Evolutionary conservation across 2,113 vertebrate genomes (phyloP), one percentile per base, ranked within the genome.

Genomic region (Indri indri): DNA sequence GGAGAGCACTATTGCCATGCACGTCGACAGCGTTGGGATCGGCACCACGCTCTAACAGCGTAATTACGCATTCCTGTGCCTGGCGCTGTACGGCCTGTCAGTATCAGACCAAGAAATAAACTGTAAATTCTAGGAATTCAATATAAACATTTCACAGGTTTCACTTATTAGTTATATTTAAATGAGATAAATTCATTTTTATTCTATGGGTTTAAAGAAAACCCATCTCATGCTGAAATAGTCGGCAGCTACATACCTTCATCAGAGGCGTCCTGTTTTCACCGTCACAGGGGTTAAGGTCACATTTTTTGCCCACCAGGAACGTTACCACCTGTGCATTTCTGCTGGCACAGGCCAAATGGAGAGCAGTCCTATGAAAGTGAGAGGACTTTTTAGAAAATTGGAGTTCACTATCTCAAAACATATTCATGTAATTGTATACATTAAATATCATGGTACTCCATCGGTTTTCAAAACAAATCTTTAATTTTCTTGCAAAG

Each of bases 41-140:
- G 0, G 99, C 99, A 54, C 99, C 98, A 8, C 98, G 98, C 59
- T 99, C 98, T 59, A 99, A 98, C 42, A 99, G 98, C 83, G 99
- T 3, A 61, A 52, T 95, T 63, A 98, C 98, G 88, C 99, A 99
- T 61, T 97, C 84, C 85, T 99, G 99, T 76, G 99, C 98, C 80
- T 99, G 99, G 94, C 99, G 99, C 52, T 99, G 99, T 27, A 99
- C 99, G 5, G 99, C 99, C 99, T 99, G 97, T 91, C 13, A 94
- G 97, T 32, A 52, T 18, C 91, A 93, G 2, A 82, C 32, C 95
- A n/a, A 91, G 77, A 92, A 93, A 77, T 0, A 22, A 7, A 86
- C 22, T 42, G 20, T 82, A 18, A 91, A 0, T 77, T 90, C 1
- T 27, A 88, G 0, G 18, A 94, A 47, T 73, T 96, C 57, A 17